These are phyloP conservation scores for Harpalus rufipes DNA, from an alignment of 2,888 invertebrate genomes.

Conservation along the genomic window DNA sequence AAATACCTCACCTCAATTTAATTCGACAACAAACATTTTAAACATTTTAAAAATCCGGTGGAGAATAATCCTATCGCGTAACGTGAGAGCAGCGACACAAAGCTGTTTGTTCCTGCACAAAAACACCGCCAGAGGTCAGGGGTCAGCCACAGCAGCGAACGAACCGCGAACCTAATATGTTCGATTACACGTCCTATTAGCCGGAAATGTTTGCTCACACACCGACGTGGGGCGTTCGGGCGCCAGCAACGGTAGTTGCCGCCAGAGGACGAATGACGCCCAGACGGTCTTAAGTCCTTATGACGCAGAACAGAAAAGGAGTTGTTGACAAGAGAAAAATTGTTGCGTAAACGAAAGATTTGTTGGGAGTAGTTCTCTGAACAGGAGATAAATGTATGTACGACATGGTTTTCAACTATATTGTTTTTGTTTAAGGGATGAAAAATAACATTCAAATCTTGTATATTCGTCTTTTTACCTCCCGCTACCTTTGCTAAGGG, in stretches of 20 bases:
- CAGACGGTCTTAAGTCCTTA: not conserved
- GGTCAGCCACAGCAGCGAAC: not conserved
- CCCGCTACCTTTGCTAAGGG: no score
- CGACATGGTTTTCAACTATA: not conserved
- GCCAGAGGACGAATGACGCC: not conserved
- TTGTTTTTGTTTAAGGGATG: no score
- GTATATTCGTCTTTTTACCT: no score
- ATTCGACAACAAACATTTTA: slow-evolving; percentile 27
- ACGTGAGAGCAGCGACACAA: slow-evolving; percentile 9
- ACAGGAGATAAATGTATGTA: no score
- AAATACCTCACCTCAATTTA: not conserved
- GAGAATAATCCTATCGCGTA: slow-evolving; percentile 13
- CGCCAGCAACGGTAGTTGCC: slow-evolving; percentile 1
- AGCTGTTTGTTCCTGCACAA: slow-evolving; percentile 34
- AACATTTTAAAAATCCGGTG: slow-evolving; percentile 19
- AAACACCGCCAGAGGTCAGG: slow-evolving; percentile 1
- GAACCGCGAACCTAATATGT: slow-evolving; percentile 45
- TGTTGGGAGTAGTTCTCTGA: not conserved
- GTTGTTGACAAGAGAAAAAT: slow-evolving; percentile 21
- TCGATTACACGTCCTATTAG: slow-evolving; percentile 42
- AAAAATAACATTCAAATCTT: no score
- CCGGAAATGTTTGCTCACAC: slow-evolving; percentile 41
- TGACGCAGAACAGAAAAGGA: slow-evolving; percentile 23
- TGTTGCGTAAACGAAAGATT: slow-evolving; percentile 1
- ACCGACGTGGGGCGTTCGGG: not conserved